Base-by-base conservation (phyloP, 2,888 invertebrate genomes). In the Fragum whitleyi region DNA sequence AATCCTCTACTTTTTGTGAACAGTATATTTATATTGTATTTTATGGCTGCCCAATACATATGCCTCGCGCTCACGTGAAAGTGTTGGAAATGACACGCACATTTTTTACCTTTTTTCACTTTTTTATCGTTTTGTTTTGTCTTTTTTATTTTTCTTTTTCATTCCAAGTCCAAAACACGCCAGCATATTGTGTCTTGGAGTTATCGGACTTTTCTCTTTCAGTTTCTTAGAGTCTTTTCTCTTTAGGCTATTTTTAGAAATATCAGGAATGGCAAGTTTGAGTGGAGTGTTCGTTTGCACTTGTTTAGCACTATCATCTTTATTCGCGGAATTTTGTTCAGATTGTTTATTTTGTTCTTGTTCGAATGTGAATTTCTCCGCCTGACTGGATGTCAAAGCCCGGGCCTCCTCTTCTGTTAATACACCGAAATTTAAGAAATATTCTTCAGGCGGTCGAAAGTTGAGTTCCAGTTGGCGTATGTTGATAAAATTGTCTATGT, bases 391-490 rank as follows among this genome's bases (percentile, higher is more conserved):
- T 9, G 65, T 11, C 23, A 65, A 11, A 21, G 57, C 29, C 14
- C 55, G 19, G 7, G 21, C 21, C 6, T 57, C 39, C n/a, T 65
- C 65, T 0, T 51, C 29, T 7, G 47, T 32, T 28, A 74, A n/a
- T 28, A 11, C n/a, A 16, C 51, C 53, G 21, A 84, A 69, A 42
- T 75, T 62, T 16, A 84, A 21, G 36, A 71, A 85, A 57, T 74
- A 85, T 51, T 85, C 85, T 39, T 85, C 85, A 14, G 85, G 85
- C 1, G 85, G 85, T 57, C 85, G 69, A 11, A 79, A 69, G 62
- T 85, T 81, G 2, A 85, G 39, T 65, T 85, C 85, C 21, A 85
- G 69, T 36, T 71, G 74, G 57, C 79, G 59, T 2, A 85, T 59
- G 29, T 74, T 79, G 29, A 85, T 69, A 28, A 77, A 74, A 32